These are phyloP conservation scores for Platyura marginata DNA, from an alignment of 1,140 invertebrate species.

Conservation along the genomic window DNA sequence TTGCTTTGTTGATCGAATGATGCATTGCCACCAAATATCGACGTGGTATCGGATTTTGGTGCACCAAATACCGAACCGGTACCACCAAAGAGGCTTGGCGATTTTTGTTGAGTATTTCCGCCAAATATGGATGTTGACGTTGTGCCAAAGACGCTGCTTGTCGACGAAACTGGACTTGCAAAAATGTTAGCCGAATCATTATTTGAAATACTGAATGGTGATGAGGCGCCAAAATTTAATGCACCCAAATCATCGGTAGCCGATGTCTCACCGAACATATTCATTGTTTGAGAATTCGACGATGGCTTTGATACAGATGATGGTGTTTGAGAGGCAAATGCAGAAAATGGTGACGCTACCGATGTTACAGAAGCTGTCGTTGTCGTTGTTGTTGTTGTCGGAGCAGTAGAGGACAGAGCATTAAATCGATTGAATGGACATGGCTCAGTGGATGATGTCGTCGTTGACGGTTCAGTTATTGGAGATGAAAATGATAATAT, in stretches of 20 bases:
- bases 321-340: background rate
- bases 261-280: background rate
- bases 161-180: background rate
- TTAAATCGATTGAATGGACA: too few species aligned
- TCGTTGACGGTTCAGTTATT: too few species aligned
- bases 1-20: background rate
- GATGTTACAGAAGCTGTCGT: too few species aligned
- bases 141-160: background rate
- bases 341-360: background rate
- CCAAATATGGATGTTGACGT: background rate
- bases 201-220: background rate
- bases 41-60: background rate
- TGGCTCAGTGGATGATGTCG: too few species aligned
- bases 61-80: conserved; percentile 4
- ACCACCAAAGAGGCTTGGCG: background rate
- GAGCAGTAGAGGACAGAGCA: too few species aligned
- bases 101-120: too few species aligned
- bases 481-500: too few species aligned
- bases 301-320: background rate
- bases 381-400: background rate
- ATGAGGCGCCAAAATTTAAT: background rate
- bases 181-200: background rate
- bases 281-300: background rate
- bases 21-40: background rate
- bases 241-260: background rate